Conservation (phyloP, 2,888 invertebrate genomes). For the Gastracanthus pulcherrimus region DNA sequence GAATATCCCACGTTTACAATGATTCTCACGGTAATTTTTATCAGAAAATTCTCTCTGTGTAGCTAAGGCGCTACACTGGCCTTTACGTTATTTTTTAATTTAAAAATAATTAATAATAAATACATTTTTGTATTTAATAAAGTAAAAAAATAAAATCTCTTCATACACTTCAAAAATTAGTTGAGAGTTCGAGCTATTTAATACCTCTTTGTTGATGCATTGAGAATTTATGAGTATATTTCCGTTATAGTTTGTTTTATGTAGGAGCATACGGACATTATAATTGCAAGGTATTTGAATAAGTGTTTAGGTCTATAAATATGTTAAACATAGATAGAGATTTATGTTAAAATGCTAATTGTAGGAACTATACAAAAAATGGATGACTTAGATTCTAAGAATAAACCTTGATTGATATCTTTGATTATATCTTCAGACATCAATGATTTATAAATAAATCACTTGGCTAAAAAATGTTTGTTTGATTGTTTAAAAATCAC, state of each 20-base stretch:
- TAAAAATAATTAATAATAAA: too few relatives aligned
- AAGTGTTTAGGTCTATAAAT: not conserved
- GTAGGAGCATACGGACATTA: not conserved
- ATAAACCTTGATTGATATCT: not conserved
- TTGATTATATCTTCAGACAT: not conserved
- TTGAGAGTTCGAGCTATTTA: not conserved
- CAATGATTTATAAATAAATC: not conserved
- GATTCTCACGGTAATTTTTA: too few relatives aligned
- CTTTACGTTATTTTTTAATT: too few relatives aligned
- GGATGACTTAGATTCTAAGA: slow-evolving; percentile 3
- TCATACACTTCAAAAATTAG: too few relatives aligned
- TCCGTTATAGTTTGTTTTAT: not conserved
- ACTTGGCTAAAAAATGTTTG: too few relatives aligned
- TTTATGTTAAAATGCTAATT: not conserved
- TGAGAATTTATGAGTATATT: not conserved
- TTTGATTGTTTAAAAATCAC: too few relatives aligned
- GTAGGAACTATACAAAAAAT: not conserved
- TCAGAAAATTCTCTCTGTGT: too few relatives aligned
- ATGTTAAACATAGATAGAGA: not conserved
- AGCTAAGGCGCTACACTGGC: too few relatives aligned
- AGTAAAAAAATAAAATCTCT: too few relatives aligned
- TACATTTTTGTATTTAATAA: too few relatives aligned
- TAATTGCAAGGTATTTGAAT: not conserved
- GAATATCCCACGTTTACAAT: too few relatives aligned
- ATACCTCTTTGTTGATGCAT: not conserved